Base-by-base conservation (phyloP, 2,113 vertebrate species). In the Mesitornis unicolor region DNA sequence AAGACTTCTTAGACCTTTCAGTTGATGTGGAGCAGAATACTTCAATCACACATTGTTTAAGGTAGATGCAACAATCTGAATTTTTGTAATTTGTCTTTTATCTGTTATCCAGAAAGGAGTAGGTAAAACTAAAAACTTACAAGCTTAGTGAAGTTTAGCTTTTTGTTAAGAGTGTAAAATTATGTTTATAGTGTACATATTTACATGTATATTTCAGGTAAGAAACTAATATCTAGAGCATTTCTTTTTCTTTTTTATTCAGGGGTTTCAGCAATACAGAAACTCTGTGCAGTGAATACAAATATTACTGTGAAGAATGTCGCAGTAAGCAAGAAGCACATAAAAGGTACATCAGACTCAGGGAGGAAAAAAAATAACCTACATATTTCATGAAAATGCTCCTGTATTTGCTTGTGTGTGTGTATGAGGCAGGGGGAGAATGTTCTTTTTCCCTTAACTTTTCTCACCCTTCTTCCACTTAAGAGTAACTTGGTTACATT, bases 181-280 rank as follows among this genome's bases (percentile, higher is more conserved):
- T 26, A 7, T n/a, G 11, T 42, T 79, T 69, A 10, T 54, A 16
- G 26, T 61, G 14, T 76, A 14, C 5, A 13, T 48, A 3, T 70
- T 74, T 87, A 3, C 65, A 10, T 59, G 26, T 67, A 2, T 40
- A 16, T 81, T 94, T 83, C n/a, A 67, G 38, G 7, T 57, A 16
- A 78, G 65, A 67, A 68, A 7, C 15, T 54, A 48, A 28, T 77
- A 73, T 70, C 51, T 79, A 57, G 33, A 65, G 76, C 63, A 57
- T 96, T 74, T 56, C 35, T 81, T 89, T 65, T 51, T 51, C 82
- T 87, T 54, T 61, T 92, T 47, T 50, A 8, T 75, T 54, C 97
- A 98, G 98, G 95, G 98, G 98, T 91, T 99, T 99, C 95, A 99
- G 98, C 97, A 99, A 98, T 96, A 99, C 98, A 90, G 98, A 99